Conservation (phyloP, 2,113 vertebrate species). For the Cinclus mexicanus region DNA sequence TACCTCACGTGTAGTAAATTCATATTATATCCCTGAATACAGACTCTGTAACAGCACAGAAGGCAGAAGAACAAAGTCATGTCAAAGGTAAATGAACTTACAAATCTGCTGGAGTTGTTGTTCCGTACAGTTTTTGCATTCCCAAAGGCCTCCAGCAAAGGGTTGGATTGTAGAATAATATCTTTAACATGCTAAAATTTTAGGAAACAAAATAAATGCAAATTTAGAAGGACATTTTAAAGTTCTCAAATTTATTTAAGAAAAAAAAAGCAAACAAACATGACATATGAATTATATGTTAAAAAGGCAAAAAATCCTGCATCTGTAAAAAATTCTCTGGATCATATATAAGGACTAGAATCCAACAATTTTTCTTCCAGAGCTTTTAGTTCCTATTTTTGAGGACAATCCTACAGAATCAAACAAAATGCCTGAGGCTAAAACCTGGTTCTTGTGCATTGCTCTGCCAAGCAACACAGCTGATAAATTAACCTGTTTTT, state of each 20-base stretch:
- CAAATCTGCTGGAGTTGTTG: conserved; percentile 99
- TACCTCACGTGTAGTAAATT: not conserved
- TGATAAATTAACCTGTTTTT: not conserved
- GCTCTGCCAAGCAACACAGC: not conserved
- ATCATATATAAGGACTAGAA: not conserved
- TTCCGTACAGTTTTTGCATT: conserved; percentile 97
- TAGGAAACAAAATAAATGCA: not conserved
- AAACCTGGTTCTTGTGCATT: not conserved
- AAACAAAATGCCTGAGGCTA: not conserved
- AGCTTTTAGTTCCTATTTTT: not conserved
- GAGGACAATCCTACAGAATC: not conserved
- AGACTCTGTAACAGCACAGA: not conserved
- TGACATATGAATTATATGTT: not conserved
- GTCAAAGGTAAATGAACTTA: conserved; percentile 69
- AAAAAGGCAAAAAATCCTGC: not conserved
- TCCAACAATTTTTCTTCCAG: not conserved
- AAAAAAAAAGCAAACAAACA: not conserved
- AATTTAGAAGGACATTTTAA: not conserved
- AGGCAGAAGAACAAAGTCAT: not conserved
- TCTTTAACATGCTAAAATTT: conserved; percentile 92
- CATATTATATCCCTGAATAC: not conserved
- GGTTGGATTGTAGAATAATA: conserved; percentile 97
- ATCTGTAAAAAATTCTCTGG: not conserved
- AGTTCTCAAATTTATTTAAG: not conserved
- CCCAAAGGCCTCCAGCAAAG: conserved; percentile 94